A percentile compares a stretch with the other conserved stretches of the same genome.
phyloP scores from a whole-genome alignment of 92 coral and sea anemone genomes.

The Galaxea fascicularis region DNA sequence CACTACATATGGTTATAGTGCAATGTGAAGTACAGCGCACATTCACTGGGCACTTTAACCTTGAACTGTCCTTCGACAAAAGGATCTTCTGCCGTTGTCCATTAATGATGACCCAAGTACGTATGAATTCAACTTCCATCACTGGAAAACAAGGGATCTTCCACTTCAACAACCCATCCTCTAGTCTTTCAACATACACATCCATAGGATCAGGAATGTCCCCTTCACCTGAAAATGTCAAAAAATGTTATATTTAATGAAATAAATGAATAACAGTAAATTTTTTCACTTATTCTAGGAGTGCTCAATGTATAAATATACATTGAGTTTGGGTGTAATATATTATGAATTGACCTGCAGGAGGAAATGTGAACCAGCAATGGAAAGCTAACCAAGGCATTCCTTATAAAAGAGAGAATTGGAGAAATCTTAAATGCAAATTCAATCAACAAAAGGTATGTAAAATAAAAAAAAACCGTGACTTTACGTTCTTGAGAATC shows the following conservation, averaged over 20 bases:
- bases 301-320: too few species aligned
- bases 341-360: too few species aligned
- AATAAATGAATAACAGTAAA: conserved; percentile 11
- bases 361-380: conserved; percentile 1
- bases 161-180: too few species aligned
- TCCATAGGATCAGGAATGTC: conserved; percentile 13
- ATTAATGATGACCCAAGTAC: conserved; percentile 15
- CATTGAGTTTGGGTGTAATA: too few species aligned
- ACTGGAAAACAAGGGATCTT: too few species aligned
- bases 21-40: conserved; percentile 27
- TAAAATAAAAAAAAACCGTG: conserved; percentile 9
- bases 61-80: conserved; percentile 25
- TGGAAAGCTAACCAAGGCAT: conserved; percentile 13
- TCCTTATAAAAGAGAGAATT: background rate
- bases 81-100: conserved; percentile 4
- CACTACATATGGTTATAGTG: too few species aligned
- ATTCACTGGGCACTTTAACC: conserved; percentile 17
- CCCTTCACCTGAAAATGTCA: conserved; percentile 12
- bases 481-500: background rate
- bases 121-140: conserved; percentile 13
- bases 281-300: too few species aligned
- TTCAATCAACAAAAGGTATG: background rate
- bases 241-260: background rate
- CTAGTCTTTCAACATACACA: too few species aligned
- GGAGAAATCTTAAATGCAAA: conserved; percentile 4